phyloP scores from a whole-genome alignment of 2,113 vertebrate genomes.

The Natator depressus region DNA sequence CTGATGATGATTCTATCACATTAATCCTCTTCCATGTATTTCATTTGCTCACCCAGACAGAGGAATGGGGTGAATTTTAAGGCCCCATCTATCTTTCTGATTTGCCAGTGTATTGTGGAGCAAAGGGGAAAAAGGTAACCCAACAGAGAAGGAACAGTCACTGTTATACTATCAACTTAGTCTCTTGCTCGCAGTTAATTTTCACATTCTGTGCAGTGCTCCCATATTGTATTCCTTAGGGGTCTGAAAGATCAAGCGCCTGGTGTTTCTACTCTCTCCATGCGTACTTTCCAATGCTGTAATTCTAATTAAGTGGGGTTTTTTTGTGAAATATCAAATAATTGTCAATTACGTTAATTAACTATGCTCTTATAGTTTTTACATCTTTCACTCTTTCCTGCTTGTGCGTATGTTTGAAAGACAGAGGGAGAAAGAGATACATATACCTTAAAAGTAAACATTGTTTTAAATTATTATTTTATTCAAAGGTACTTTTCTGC shows the following conservation, averaged over 20 bases:
- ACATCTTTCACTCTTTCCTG: conserved; percentile 46
- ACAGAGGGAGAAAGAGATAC: not conserved
- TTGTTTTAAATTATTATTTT: conserved; percentile 44
- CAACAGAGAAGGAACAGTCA: conserved; percentile 2
- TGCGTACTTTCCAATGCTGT: not conserved
- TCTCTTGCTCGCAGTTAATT: conserved; percentile 44
- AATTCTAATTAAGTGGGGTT: conserved; percentile 36
- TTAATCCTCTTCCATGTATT: conserved; percentile 34
- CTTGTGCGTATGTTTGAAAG: conserved; percentile 44
- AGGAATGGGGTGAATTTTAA: conserved; percentile 16
- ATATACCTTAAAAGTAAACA: not conserved
- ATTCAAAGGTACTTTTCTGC: conserved; percentile 48
- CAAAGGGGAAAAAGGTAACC: conserved; percentile 1
- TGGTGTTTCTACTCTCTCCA: conserved; percentile 55
- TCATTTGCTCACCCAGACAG: conserved; percentile 4
- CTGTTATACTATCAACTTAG: not conserved
- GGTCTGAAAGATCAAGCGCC: conserved; percentile 52
- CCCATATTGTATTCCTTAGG: conserved; percentile 18
- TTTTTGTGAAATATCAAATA: conserved; percentile 70
- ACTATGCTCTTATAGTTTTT: conserved; percentile 66
- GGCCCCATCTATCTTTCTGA: not conserved
- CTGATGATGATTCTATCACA: not conserved
- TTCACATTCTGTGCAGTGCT: conserved; percentile 28
- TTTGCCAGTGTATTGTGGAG: not conserved
- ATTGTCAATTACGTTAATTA: conserved; percentile 73